Base-by-base conservation (phyloP, 2,888 invertebrate genomes). In the Xestia sexstrigata region DNA sequence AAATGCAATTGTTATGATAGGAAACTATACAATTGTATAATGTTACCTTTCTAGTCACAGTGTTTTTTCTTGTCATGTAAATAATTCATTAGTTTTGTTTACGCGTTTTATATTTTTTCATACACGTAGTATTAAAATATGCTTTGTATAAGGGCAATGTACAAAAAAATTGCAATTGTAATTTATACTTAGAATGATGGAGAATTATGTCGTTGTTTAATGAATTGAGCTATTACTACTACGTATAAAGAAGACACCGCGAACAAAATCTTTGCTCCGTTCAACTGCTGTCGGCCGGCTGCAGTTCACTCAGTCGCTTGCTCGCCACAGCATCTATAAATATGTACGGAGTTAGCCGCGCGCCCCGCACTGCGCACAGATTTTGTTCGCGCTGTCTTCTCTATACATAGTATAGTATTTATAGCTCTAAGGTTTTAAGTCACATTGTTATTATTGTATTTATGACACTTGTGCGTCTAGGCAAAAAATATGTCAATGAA, bases 1-100 rank as follows among this genome's bases (percentile, higher is more conserved):
- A 72, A 58, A 70, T 71, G 39, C n/a, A 76, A 72, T 76, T 76
- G 65, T 69, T 66, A 30, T 69, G 23, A 15, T 55, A 6, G 9
- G 15, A 42, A 49, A 60, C n/a, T n/a, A 26, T 47, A 30, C 47
- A n/a, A 4, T 66, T 73, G n/a, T 42, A n/a, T 49, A 79, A 63
- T 79, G 8, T 26, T n/a, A 78, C 11, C 49, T 39, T 11, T 30
- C 7, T 39, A 45, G 47, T 42, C 9, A 45, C 3, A 2, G 4
- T 17, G 8, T 49, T n/a, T 39, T 42, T 58, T 6, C 42, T 15
- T 6, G 26, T 42, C 13, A 11, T 11, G 35, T 11, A 20, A 42
- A 70, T 8, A 45, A n/a, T 35, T 73, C 6, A 69, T 26, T 39
- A 6, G 39, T 49, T 68, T 72, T 52, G 9, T n/a, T 65, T 6